Conservation (phyloP, 2,797 vertebrate genomes). For the Mormyrus hasselquistii region DNA sequence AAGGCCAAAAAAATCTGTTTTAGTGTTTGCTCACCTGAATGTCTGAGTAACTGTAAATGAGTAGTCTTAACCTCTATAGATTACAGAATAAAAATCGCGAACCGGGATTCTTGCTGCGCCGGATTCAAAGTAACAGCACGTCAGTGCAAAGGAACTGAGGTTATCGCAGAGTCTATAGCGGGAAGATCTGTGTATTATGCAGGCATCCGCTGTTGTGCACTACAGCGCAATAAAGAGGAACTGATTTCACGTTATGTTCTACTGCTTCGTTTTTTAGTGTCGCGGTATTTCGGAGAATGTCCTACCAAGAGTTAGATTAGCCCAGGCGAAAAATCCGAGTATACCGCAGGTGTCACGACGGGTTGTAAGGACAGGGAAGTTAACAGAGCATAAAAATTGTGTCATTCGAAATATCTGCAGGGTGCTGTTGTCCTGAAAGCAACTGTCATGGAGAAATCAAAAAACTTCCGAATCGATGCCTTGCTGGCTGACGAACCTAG, state of each 20-base stretch:
- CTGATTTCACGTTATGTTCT: background rate
- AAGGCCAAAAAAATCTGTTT: background rate
- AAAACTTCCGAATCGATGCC: conserved; percentile 83
- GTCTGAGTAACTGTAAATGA: background rate
- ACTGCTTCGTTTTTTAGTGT: background rate
- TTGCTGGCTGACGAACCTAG: conserved; percentile 69
- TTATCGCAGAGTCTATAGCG: background rate
- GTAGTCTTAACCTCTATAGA: background rate
- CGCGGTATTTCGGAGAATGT: background rate
- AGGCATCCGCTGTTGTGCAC: background rate
- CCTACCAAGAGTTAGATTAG: background rate
- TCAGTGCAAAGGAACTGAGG: background rate
- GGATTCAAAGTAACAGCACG: background rate
- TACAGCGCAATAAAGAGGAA: background rate
- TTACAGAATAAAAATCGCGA: background rate
- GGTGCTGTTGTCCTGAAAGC: background rate
- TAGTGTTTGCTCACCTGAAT: background rate
- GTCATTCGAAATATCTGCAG: background rate
- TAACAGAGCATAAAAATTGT: background rate
- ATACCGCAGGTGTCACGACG: background rate
- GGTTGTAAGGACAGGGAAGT: background rate
- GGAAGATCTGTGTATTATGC: background rate
- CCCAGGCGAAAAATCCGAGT: background rate
- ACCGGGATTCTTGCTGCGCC: background rate
- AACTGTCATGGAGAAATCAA: conserved; percentile 70